Conservation (phyloP, 2,797 vertebrate genomes). For the Hyperoplus lanceolatus region DNA sequence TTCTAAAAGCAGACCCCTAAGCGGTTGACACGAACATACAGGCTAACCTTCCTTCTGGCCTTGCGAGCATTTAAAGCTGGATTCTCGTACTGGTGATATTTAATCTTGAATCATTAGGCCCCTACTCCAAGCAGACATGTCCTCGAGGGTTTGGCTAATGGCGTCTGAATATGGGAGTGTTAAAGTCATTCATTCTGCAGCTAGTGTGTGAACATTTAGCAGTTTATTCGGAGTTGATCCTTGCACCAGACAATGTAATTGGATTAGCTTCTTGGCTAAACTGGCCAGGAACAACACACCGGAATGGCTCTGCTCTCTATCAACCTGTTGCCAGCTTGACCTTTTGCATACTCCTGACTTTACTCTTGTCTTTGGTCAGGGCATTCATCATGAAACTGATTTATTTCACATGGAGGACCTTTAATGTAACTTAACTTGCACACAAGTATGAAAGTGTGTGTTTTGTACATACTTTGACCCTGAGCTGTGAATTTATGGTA, state of each 20-base stretch:
- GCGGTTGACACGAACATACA: neutral
- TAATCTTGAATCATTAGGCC: too few species aligned
- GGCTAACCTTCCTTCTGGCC: too few species aligned
- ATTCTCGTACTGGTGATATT: fast-evolving
- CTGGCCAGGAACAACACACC: neutral
- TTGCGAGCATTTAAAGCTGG: fast-evolving
- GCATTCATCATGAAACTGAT: neutral
- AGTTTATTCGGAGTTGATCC: slow-evolving; percentile 50
- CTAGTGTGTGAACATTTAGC: slow-evolving; percentile 9
- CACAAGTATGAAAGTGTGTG: neutral
- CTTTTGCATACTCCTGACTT: neutral
- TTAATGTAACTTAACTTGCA: fast-evolving
- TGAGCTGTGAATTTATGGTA: neutral
- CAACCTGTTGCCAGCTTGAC: slow-evolving; percentile 4
- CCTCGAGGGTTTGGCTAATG: slow-evolving; percentile 33
- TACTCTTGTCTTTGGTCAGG: neutral
- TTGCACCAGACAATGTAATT: slow-evolving; percentile 8
- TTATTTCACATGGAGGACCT: neutral
- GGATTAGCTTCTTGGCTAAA: slow-evolving; percentile 50
- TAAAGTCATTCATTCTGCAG: slow-evolving; percentile 13
- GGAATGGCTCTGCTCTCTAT: neutral
- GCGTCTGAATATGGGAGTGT: slow-evolving; percentile 10
- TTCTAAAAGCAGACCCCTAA: fast-evolving
- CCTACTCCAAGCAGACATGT: neutral
- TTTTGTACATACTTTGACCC: slow-evolving; percentile 23